A percentile compares a stretch with the other conserved stretches of the same genome.
phyloP scores from a whole-genome alignment of 2,888 invertebrate genomes.

The Nebria salina region DNA sequence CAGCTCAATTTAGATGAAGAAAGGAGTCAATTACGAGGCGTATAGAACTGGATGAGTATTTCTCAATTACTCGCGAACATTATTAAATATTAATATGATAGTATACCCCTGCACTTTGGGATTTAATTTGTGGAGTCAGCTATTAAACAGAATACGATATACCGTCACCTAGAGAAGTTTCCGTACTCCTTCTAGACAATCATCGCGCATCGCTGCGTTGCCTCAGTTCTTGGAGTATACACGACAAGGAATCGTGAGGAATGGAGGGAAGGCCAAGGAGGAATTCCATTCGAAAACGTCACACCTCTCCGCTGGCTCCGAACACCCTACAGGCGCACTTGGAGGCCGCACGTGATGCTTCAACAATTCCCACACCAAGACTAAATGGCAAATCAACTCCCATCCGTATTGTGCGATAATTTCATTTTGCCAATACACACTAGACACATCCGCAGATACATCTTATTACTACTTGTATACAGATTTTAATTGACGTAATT shows the following conservation, averaged over 20 bases:
- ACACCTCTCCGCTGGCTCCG: not conserved
- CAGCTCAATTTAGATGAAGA: slow-evolving; percentile 37
- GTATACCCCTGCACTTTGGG: not conserved
- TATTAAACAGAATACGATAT: not conserved
- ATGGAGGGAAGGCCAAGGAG: not conserved
- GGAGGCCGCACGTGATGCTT: not conserved
- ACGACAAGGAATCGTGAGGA: not conserved
- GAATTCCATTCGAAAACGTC: not conserved
- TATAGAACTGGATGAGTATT: not conserved
- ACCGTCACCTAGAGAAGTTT: not conserved
- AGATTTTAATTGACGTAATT: not conserved
- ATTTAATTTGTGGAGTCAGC: not conserved
- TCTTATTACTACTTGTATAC: not conserved
- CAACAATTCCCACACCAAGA: not conserved
- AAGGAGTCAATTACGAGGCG: slow-evolving; percentile 4
- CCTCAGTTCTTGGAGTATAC: not conserved
- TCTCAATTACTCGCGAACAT: not conserved
- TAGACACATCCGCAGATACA: not conserved
- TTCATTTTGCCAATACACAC: not conserved
- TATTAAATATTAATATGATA: not conserved
- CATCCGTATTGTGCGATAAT: not conserved
- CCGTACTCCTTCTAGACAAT: not conserved
- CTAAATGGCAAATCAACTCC: not conserved
- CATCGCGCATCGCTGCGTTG: not conserved
- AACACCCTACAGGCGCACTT: not conserved